Evolutionary conservation across 1,140 invertebrate genomes (phyloP), one percentile per base, ranked within the genome.

Genomic region (Drosophila kanapiae): DNA sequence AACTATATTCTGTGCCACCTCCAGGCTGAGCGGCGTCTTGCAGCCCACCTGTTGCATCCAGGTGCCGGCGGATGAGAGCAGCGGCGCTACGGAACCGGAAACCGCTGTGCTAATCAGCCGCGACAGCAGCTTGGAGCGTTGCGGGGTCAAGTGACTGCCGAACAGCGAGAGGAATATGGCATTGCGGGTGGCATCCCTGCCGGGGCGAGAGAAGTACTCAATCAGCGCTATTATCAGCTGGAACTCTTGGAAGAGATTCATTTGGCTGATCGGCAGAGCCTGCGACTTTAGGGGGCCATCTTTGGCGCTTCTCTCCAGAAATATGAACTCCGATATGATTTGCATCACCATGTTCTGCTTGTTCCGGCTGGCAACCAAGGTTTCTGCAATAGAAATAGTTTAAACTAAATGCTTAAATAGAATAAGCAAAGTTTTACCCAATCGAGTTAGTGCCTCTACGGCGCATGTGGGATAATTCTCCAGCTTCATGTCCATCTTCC

Each of bases 1-100:
- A n/a, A 97, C 95, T 38, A 97, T 93, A 70, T 95, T 95, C 71
- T 95, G 95, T 1, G 96, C 96, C 7, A 97, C 93, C 88, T 95
- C 95, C 6, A 96, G 93, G 49, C 96, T 96, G 33, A 95, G 94
- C 0, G 93, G 27, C 0, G 96, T 96, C n/a, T 96, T 96, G 58
- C 96, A 96, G 10, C 96, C 96, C 62, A 96, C 94, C 87, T 97
- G 96, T 92, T 97, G 96, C 93, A 97, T 95, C 96, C 96, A 97
- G n/a, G 96, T 96, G 65, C 96, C 96, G 23, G 96, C 95, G 1
- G 96, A 96, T 57, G 95, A 94, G 14, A 97, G 91, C 3, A 97
- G 92, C 23, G 95, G 94, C 10, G 95, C 94, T 68, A 96, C 96
- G 35, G 96, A 95, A 0, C 95, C 96, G 0, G 96, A 95, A 18